Base-by-base conservation (phyloP, 2,888 invertebrate species). In the Heliconius aoede region DNA sequence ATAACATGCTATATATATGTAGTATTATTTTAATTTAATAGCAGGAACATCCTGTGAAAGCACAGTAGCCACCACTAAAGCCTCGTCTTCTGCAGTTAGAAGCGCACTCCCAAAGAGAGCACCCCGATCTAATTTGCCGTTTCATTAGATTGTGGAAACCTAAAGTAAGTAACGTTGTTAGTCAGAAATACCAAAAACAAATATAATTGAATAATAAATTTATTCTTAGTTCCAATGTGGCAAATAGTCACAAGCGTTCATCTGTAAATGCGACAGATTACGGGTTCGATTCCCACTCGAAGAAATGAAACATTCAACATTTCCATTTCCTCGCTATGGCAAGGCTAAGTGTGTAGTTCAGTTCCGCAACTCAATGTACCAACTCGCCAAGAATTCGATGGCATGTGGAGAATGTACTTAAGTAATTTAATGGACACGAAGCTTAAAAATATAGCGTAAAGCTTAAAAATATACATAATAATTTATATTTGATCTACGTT, bases 31-130 rank as follows among this genome's bases (percentile, higher is more conserved):
- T 9, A 24, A 26, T 18, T 68, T 28, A 72, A 61, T 78, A 60
- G 81, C 90, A 90, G 69, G 83, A 84, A 64, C 90, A 90, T 72
- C 90, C 90, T 62, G 79, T 88, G n/a, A 89, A 80, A 15, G 87
- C 88, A 78, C 90, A 90, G 78, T 84, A 84, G 0, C 90, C 90
- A 0, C 89, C 89, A 1, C 74, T 84, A 78, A 86, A 78, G 0
- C 90, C 88, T 28, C 78, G 82, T 8, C 81, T 83, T 46, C 68
- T 86, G 81, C 90, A 90, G 1, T 76, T 83, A 0, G 85, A 85
- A 15, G 82, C 88, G 82, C 90, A 90, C 68, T 89, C 83, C 79
- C 86, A 89, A 79, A 89, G 89, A 68, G 30, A 11, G 4, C 68
- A 68, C 21, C 68, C 58, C 15, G 58, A 71, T 71, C 71, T 36